Conservation (phyloP, 2,113 vertebrate genomes). For the Chloropsis cyanopogon region DNA sequence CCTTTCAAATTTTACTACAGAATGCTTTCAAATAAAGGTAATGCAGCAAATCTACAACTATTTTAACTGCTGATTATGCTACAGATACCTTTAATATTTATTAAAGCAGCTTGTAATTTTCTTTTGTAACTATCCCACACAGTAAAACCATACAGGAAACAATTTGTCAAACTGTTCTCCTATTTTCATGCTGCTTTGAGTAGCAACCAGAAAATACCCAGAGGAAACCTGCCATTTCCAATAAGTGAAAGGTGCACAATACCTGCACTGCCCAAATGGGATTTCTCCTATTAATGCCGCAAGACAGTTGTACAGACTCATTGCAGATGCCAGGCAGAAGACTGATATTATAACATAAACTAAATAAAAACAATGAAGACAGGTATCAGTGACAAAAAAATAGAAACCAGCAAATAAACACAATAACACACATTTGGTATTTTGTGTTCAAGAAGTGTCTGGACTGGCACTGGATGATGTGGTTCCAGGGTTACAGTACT, state of each 20-base stretch:
- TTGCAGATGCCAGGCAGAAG: conserved; percentile 90
- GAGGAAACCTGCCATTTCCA: neutral
- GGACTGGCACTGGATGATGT: neutral
- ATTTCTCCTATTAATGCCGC: conserved; percentile 80
- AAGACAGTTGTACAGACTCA: conserved; percentile 89
- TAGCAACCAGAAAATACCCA: neutral
- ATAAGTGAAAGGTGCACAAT: conserved; percentile 13
- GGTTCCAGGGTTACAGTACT: neutral
- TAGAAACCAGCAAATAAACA: neutral
- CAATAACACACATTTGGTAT: neutral
- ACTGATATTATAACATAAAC: conserved; percentile 91
- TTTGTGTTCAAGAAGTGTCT: neutral
- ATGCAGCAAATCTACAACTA: neutral
- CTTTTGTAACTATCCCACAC: neutral
- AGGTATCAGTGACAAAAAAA: neutral
- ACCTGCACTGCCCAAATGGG: conserved; percentile 83
- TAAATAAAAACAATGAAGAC: conserved; percentile 54
- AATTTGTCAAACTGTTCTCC: neutral
- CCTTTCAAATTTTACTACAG: neutral
- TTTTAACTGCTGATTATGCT: neutral
- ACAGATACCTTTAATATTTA: neutral
- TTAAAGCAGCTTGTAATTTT: neutral
- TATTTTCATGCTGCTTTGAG: neutral
- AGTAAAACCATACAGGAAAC: neutral
- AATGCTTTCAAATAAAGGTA: neutral